phyloP scores from a whole-genome alignment of 2,113 vertebrate species.

The Thryonomys swinderianus region DNA sequence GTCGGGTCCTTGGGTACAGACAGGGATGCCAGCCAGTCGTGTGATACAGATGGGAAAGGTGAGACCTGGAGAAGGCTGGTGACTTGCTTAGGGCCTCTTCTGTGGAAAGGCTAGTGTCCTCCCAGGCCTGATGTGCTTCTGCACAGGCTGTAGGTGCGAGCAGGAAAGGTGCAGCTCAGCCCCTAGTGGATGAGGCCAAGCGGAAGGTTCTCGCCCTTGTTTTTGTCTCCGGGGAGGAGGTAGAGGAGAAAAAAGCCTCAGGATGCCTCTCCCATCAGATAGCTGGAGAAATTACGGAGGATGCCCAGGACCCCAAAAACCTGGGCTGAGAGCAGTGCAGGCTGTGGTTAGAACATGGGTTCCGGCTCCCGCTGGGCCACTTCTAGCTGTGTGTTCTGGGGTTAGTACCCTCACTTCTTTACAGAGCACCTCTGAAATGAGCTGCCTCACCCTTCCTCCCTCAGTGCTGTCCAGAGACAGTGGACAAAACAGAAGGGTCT shows the following conservation, averaged over 20 bases:
- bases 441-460: neutral
- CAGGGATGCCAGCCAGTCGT: neutral
- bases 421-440: neutral
- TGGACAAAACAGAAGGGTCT: neutral
- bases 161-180: neutral
- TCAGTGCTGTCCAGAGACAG: neutral
- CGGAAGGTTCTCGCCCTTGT: neutral
- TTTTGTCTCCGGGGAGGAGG: neutral
- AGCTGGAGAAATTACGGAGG: neutral
- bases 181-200: neutral
- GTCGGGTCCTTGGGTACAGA: neutral
- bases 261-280: neutral
- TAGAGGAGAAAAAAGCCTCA: neutral
- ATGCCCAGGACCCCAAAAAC: neutral
- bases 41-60: neutral
- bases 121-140: neutral
- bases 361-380: neutral
- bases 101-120: neutral
- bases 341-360: neutral
- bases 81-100: neutral
- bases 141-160: neutral
- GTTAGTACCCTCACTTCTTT: neutral
- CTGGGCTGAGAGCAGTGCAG: neutral
- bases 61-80: neutral
- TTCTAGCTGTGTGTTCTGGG: neutral